These are phyloP conservation scores for Ecliptopera silaceata DNA, from an alignment of 2,888 invertebrate genomes.

Conservation along the genomic window DNA sequence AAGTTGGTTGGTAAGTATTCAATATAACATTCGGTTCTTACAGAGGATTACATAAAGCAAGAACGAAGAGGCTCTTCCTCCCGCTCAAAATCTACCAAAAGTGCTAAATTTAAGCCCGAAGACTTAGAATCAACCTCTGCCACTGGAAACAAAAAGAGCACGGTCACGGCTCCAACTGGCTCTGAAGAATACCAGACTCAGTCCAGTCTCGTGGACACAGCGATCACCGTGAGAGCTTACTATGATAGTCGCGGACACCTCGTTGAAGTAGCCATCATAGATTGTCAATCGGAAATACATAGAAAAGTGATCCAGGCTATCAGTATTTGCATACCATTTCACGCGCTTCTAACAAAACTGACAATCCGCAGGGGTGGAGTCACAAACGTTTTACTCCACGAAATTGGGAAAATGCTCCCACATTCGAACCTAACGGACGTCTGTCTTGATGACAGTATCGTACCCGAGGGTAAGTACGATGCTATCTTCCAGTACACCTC, in stretches of 20 bases:
- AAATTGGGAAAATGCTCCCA: constrained; percentile 51
- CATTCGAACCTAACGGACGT: constrained; percentile 58
- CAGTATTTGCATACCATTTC: constrained; percentile 52
- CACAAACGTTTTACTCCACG: constrained; percentile 38
- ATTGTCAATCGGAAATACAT: constrained; percentile 35
- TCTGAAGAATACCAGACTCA: not conserved
- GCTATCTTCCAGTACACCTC: constrained; percentile 47
- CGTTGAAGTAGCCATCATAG: constrained; percentile 47
- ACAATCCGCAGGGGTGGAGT: constrained; percentile 44
- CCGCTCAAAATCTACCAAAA: constrained; percentile 5
- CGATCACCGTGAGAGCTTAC: constrained; percentile 40
- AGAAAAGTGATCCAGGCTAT: constrained; percentile 50
- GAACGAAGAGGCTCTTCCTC: constrained; percentile 2
- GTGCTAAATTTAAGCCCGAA: constrained; percentile 1
- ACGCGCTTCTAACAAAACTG: constrained; percentile 46
- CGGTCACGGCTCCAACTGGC: not conserved
- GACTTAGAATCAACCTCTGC: constrained; percentile 3
- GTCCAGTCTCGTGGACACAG: constrained; percentile 1
- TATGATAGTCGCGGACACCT: constrained; percentile 47
- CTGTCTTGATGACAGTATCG: constrained; percentile 51
- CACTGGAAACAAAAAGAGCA: not conserved
- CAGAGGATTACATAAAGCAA: constrained; percentile 9
- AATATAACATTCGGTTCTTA: not conserved
- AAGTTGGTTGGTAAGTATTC: too few species aligned
- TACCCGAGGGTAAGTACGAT: constrained; percentile 51